Evolutionary conservation across 2,888 invertebrate genomes (phyloP).

Genomic region (Noctua comes): DNA sequence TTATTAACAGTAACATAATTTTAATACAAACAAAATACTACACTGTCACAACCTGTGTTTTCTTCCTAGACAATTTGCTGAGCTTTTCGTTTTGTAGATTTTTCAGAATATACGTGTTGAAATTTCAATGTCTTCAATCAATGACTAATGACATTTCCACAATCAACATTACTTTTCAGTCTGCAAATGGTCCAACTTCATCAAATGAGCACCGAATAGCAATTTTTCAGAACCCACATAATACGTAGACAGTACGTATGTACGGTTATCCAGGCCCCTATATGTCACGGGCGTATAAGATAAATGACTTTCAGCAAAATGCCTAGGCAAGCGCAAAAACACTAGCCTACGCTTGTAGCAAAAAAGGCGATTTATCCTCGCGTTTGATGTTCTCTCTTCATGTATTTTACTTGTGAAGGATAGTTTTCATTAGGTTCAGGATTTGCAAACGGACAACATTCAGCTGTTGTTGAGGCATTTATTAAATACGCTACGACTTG

Average conservation of each 20-base stretch:
- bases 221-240: slow-evolving; percentile 46
- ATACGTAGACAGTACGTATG: slow-evolving; percentile 19
- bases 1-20: too few relatives aligned
- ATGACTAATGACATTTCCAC: slow-evolving; percentile 5
- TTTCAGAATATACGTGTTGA: background rate
- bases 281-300: slow-evolving; percentile 58
- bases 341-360: slow-evolving; percentile 50
- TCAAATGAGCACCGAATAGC: slow-evolving; percentile 24
- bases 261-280: slow-evolving; percentile 40
- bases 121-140: background rate
- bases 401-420: slow-evolving; percentile 32
- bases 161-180: background rate
- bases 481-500: background rate
- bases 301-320: slow-evolving; percentile 57
- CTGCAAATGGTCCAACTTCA: slow-evolving; percentile 3
- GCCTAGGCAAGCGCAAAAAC: slow-evolving; percentile 63
- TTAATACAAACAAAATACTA: background rate
- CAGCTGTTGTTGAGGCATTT: background rate
- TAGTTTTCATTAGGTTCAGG: slow-evolving; percentile 42
- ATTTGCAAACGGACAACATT: slow-evolving; percentile 16
- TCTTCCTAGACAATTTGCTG: background rate
- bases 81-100: background rate
- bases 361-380: slow-evolving; percentile 61
- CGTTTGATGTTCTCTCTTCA: slow-evolving; percentile 41
- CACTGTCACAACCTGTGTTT: background rate